A percentile compares a stretch with the other conserved stretches of the same genome.
phyloP scores from a whole-genome alignment of 2,888 invertebrate species.

The Dynastes hyllus region DNA sequence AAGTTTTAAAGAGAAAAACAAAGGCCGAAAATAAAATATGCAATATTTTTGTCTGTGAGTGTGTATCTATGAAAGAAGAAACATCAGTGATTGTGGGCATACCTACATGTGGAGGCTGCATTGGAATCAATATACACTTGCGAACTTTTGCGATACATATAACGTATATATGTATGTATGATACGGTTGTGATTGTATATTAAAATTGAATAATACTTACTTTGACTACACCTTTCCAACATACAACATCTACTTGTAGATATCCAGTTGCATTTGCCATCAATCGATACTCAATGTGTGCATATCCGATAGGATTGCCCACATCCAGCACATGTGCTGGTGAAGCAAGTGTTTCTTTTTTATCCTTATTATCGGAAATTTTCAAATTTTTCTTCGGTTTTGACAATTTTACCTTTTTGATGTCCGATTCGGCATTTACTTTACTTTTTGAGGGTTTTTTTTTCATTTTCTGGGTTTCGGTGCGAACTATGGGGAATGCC shows the following conservation, averaged over 20 bases:
- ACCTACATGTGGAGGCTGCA: no score
- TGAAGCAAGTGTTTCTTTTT: conserved; percentile 11
- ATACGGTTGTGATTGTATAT: not conserved
- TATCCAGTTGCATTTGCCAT: conserved; percentile 50
- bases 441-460: conserved; percentile 47
- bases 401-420: no score
- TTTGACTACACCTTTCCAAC: conserved; percentile 58
- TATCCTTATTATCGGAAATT: conserved; percentile 16
- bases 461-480: conserved; percentile 20
- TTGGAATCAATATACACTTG: no score
- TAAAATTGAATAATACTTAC: conserved; percentile 45
- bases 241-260: conserved; percentile 58
- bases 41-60: no score
- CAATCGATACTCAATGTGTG: conserved; percentile 59
- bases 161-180: no score
- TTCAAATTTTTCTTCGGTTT: conserved; percentile 11
- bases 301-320: conserved; percentile 53
- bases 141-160: no score
- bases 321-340: conserved; percentile 55
- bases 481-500: conserved; percentile 48
- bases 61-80: no score
- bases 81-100: no score
- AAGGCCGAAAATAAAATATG: no score
- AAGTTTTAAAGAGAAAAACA: no score
- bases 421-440: conserved; percentile 7